These are phyloP conservation scores for Ametastegia equiseti DNA, from an alignment of 2,888 invertebrate species.

Conservation along the genomic window DNA sequence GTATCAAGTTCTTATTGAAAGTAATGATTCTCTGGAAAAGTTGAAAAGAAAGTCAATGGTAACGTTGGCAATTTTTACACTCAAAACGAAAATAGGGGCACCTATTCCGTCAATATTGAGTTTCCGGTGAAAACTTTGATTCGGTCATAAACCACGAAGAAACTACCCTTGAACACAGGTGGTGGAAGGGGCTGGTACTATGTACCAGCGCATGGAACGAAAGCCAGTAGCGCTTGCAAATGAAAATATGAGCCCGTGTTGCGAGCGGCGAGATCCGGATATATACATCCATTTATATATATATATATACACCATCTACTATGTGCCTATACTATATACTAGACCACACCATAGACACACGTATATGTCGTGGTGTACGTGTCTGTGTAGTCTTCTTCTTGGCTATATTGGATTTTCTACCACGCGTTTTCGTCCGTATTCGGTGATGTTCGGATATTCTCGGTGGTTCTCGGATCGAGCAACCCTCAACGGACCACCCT, in stretches of 20 bases:
- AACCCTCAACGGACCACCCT: conserved; percentile 37
- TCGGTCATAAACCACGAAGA: conserved; percentile 38
- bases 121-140: conserved; percentile 37
- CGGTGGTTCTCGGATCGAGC: conserved; percentile 32
- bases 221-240: conserved; percentile 37
- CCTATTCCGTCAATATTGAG: conserved; percentile 23
- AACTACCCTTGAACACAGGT: conserved; percentile 42
- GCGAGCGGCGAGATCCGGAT: conserved; percentile 32
- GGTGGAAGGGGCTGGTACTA: conserved; percentile 14
- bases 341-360: conserved; percentile 29
- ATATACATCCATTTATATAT: conserved; percentile 18
- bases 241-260: conserved; percentile 37
- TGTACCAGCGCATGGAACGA: conserved; percentile 18
- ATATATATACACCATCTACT: background rate
- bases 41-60: background rate
- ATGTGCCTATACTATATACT: conserved; percentile 25
- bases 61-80: conserved; percentile 8
- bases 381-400: conserved; percentile 30
- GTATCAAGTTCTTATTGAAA: background rate
- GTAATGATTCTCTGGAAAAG: background rate
- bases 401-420: conserved; percentile 49
- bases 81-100: conserved; percentile 1
- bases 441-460: conserved; percentile 32
- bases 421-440: conserved; percentile 33
- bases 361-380: background rate